A percentile compares a stretch with the other conserved stretches of the same genome.
Conservation (phyloP, 2,888 invertebrate species). For the Orthosia cruda region DNA sequence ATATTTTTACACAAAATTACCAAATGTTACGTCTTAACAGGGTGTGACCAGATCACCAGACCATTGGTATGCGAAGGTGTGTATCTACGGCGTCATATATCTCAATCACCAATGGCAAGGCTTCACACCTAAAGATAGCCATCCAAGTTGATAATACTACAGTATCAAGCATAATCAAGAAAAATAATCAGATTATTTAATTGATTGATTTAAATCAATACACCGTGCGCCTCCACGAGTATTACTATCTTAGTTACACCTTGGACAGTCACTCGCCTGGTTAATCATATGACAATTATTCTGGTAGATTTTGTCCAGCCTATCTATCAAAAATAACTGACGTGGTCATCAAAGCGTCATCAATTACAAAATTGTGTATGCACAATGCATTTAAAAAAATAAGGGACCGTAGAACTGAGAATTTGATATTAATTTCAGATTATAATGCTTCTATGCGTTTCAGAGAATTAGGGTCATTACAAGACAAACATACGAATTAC, state of each 20-base stretch:
- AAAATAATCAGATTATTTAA: constrained; percentile 17
- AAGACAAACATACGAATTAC: too few relatives aligned
- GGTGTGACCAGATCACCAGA: constrained; percentile 22
- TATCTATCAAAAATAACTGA: background rate
- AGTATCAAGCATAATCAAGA: background rate
- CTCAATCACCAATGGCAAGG: constrained; percentile 12
- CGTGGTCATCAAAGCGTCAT: background rate
- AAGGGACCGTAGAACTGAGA: background rate
- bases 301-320: background rate
- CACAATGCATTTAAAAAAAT: background rate
- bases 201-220: background rate
- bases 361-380: background rate
- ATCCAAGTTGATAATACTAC: constrained; percentile 19
- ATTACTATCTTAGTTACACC: constrained; percentile 11
- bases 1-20: background rate
- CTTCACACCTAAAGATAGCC: constrained; percentile 8
- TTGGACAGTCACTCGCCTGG: constrained; percentile 14
- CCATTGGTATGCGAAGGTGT: background rate
- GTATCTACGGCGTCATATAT: background rate
- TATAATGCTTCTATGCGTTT: too few relatives aligned
- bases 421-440: too few relatives aligned
- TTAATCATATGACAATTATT: background rate
- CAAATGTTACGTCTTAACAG: constrained; percentile 2
- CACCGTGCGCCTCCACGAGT: background rate
- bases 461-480: too few relatives aligned